Percentiles rank a stretch among this genome's conserved stretches.
phyloP scores from a whole-genome alignment of 2,888 invertebrate species.

The Drosophila borborema region DNA sequence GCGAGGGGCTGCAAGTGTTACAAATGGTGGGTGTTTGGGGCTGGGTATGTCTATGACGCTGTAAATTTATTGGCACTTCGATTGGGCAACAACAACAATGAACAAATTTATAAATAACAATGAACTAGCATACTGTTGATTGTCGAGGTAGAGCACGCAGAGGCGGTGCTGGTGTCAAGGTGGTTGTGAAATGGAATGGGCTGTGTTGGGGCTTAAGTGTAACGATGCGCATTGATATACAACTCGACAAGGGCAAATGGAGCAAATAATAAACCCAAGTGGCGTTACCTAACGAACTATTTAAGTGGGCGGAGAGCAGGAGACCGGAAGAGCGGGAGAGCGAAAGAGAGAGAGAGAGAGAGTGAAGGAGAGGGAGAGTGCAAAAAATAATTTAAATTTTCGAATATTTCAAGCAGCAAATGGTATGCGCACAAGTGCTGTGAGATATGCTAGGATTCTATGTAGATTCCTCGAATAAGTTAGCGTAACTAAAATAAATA shows the following conservation, averaged over 20 bases:
- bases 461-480: not conserved
- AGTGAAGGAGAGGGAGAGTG: too few species aligned
- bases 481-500: not conserved
- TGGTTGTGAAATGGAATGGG: not conserved
- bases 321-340: too few species aligned
- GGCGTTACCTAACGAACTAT: not conserved
- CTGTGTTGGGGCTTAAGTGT: not conserved
- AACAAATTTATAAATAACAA: conserved; percentile 47
- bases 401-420: not conserved
- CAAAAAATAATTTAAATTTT: not conserved
- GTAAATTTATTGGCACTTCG: conserved; percentile 53
- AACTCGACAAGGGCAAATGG: conserved; percentile 16
- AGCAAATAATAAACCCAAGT: conserved; percentile 2
- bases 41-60: conserved; percentile 30
- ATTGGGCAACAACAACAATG: conserved; percentile 18
- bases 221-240: conserved; percentile 17
- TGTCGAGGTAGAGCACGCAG: not conserved
- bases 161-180: not conserved
- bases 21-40: not conserved
- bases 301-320: not conserved
- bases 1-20: not conserved
- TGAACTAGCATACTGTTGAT: conserved; percentile 18
- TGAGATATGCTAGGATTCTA: not conserved
- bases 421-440: not conserved
- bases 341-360: too few species aligned